Percentiles rank a stretch among this genome's conserved stretches.
These are phyloP conservation scores for Acleris laterana DNA, from an alignment of 2,888 invertebrate species.

Conservation along the genomic window DNA sequence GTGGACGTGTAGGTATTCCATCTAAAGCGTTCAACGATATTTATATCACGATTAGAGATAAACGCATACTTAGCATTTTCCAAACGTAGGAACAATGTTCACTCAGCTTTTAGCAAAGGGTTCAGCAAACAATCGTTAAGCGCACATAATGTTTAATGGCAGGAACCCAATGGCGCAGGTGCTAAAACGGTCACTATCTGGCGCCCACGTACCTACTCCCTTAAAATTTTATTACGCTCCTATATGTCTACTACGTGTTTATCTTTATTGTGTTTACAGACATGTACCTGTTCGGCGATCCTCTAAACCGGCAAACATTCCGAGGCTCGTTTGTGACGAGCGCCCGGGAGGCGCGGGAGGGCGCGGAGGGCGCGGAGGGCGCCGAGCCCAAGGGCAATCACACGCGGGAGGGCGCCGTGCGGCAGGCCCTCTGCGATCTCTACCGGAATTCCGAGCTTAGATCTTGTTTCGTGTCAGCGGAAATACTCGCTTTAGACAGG, in stretches of 20 bases:
- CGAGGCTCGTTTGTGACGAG: conserved; percentile 92
- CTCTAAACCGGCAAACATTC: conserved; percentile 91
- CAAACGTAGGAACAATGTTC: conserved; percentile 20
- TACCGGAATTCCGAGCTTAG: conserved; percentile 90
- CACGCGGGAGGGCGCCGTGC: conserved; percentile 89
- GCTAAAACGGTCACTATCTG: conserved; percentile 14
- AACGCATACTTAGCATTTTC: conserved; percentile 17
- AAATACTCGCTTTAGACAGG: conserved; percentile 94
- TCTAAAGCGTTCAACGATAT: conserved; percentile 30
- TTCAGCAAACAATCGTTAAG: conserved; percentile 12
- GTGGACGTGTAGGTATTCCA: conserved; percentile 55
- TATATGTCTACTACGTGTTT: conserved; percentile 19
- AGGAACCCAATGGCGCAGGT: conserved; percentile 17
- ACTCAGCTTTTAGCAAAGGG: conserved; percentile 18
- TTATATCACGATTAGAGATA: conserved; percentile 32
- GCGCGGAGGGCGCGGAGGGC: conserved; percentile 86
- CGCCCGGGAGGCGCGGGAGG: conserved; percentile 87
- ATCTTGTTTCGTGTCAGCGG: conserved; percentile 90
- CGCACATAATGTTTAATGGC: conserved; percentile 22
- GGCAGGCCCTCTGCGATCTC: conserved; percentile 89
- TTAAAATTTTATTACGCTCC: conserved; percentile 23
- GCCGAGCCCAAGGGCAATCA: conserved; percentile 88
- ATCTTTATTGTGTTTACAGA: conserved; percentile 80
- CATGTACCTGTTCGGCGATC: conserved; percentile 88
- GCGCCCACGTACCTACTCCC: conserved; percentile 28